phyloP scores from a whole-genome alignment of 2,888 invertebrate species.

The Chesias legatella region DNA sequence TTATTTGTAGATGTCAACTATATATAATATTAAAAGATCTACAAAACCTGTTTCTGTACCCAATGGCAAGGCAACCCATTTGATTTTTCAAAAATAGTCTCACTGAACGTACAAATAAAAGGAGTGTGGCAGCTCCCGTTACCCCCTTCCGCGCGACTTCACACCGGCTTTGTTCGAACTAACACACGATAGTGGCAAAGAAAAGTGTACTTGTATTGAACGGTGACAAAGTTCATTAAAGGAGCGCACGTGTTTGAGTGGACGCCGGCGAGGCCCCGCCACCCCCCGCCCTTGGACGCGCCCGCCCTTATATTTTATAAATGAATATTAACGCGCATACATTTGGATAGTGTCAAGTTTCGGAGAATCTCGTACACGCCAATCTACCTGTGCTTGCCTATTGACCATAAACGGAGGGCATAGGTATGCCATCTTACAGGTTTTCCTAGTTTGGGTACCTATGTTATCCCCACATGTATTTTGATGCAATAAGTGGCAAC shows the following conservation, averaged over 20 bases:
- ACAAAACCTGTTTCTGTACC: conserved; percentile 5
- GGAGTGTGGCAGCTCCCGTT: conserved; percentile 56
- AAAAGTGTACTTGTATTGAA: conserved; percentile 76
- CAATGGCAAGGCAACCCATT: conserved; percentile 38
- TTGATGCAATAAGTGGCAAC: too few relatives aligned
- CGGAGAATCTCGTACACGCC: not conserved
- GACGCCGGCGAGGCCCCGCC: conserved; percentile 53
- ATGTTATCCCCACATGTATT: too few relatives aligned
- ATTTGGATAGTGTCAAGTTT: conserved; percentile 18
- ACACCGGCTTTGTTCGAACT: conserved; percentile 69
- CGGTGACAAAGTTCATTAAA: conserved; percentile 79
- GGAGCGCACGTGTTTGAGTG: conserved; percentile 75
- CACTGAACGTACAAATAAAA: conserved; percentile 55
- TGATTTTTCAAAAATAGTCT: conserved; percentile 56
- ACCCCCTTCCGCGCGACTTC: conserved; percentile 66
- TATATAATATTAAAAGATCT: too few relatives aligned
- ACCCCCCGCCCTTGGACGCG: conserved; percentile 37
- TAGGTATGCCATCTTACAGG: too few relatives aligned
- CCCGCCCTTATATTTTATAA: conserved; percentile 65
- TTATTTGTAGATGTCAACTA: too few relatives aligned
- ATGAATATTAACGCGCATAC: conserved; percentile 51
- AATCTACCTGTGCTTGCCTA: too few relatives aligned
- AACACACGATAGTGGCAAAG: conserved; percentile 71
- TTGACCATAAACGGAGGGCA: too few relatives aligned
- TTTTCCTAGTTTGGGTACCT: too few relatives aligned